Evolutionary conservation across 1,140 invertebrate genomes (phyloP), one percentile per base, ranked within the genome.

Genomic region (Zaprionus inermis): DNA sequence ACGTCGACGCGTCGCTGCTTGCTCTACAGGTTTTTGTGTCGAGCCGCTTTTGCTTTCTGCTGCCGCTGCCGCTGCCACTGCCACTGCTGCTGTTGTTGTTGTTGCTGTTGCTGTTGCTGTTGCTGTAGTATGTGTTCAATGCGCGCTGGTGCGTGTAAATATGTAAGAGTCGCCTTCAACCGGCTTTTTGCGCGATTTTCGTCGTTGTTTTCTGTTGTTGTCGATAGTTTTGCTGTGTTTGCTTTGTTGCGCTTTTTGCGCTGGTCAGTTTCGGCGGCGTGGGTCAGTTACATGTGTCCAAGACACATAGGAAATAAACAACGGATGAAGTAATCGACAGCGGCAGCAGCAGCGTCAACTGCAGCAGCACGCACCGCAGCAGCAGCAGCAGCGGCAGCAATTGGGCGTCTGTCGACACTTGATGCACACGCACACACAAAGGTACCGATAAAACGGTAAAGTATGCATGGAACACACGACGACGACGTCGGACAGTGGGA

Each of bases 141-240:
- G 84, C 88, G 83, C 83, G 84, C 76, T 86, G 83, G 84, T 83
- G 83, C 83, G 83, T 89, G 83, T 88, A 88, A 88, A 86, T 88
- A 86, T 86, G 83, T 86, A 86, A 88, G 84, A 89, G 84, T 89
- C 82, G 84, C 84, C 84, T 88, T 88, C 84, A 89, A 88, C 84
- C 84, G 83, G 83, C 83, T 88, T 88, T 86, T 88, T 85, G 64
- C 72, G 78, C 78, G 76, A 78, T 78, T 78, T 85, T 75, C 36
- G 36, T 36, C 80, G 52, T 64, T 59, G n/a, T 32, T 14, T 66
- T 81, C n/a, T 63, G 32, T 38, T 60, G 56, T 55, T 36, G 41
- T 14, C 51, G n/a, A 52, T 59, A 67, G 59, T 65, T 68, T 44
- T 2, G n/a, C 38, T 9, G 38, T 2, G n/a, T 77, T 52, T 72